A percentile compares a stretch with the other conserved stretches of the same genome.
phyloP scores from a whole-genome alignment of 2,113 vertebrate species.

The Phodopus roborovskii region DNA sequence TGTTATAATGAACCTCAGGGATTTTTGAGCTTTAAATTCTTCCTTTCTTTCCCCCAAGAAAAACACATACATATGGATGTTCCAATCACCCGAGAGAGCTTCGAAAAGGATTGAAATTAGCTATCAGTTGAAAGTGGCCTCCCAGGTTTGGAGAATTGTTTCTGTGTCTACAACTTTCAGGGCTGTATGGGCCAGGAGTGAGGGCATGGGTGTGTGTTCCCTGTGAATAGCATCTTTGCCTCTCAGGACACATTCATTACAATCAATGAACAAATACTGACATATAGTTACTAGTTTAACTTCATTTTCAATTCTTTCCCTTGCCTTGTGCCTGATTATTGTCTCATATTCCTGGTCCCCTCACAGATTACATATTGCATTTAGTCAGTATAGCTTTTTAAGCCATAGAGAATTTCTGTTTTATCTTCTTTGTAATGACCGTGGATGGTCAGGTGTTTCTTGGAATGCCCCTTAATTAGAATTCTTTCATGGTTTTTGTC shows the following conservation, averaged over 20 bases:
- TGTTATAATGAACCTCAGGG: not conserved
- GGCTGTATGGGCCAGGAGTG: not conserved
- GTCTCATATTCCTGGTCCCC: not conserved
- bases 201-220: not conserved
- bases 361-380: not conserved
- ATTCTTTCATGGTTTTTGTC: not conserved
- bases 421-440: not conserved
- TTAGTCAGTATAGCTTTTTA: not conserved
- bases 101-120: not conserved
- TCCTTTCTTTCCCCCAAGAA: not conserved
- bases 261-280: not conserved
- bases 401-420: not conserved
- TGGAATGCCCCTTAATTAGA: not conserved
- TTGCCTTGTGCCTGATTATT: not conserved
- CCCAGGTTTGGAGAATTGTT: not conserved
- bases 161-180: not conserved
- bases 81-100: slow-evolving; percentile 2
- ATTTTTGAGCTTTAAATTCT: slow-evolving; percentile 39
- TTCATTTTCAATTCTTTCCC: not conserved
- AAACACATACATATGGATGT: not conserved
- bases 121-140: not conserved
- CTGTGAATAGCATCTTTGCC: not conserved
- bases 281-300: not conserved
- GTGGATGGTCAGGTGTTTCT: not conserved
- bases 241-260: not conserved